Base-by-base conservation (phyloP, 1,140 invertebrate genomes). In the Lamellibrachia luymesi region DNA sequence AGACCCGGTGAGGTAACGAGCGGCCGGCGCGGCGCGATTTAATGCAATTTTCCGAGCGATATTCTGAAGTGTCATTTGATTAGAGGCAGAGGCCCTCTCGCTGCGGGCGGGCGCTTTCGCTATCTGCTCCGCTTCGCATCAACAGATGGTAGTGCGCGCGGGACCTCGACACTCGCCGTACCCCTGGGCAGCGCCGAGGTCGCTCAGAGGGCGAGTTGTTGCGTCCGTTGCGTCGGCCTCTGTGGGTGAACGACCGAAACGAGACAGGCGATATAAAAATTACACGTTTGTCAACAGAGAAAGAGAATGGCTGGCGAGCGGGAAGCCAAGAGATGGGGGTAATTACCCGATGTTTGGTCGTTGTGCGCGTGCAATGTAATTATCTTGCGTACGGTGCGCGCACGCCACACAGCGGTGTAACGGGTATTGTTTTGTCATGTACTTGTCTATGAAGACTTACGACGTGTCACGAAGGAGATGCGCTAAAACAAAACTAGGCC, bases 21-120 rank as follows among this genome's bases (percentile, higher is more conserved):
- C 64, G 64, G 64, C 13, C 13, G 25, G 64, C 64, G 13, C 7
- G 64, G 64, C 64, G 64, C 64, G 64, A 80, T 80, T 80, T 80
- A 80, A 80, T 80, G 64, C 64, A 80, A 80, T 80, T 80, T 80
- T 80, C 64, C 64, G 64, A 80, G 13, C 64, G 64, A 80, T 80
- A 80, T 80, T 80, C 64, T 22, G 64, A 80, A 80, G 64, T 80
- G 64, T 80, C 64, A 80, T 80, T 80, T 80, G 64, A 80, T 80
- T 80, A 80, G 64, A 80, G 64, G 64, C 64, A 10, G 7, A 22
- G 64, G 13, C 64, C 13, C 64, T 8, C 0, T 6, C 64, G 8
- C 64, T 80, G 64, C 64, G 17, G 64, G 64, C 7, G 64, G 64
- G 13, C 2, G 64, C 13, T 10, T 22, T 8, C 25, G 64, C 64